These are phyloP conservation scores for Sebastes taczanowskii DNA, from an alignment of 2,797 vertebrate species.

Conservation along the genomic window DNA sequence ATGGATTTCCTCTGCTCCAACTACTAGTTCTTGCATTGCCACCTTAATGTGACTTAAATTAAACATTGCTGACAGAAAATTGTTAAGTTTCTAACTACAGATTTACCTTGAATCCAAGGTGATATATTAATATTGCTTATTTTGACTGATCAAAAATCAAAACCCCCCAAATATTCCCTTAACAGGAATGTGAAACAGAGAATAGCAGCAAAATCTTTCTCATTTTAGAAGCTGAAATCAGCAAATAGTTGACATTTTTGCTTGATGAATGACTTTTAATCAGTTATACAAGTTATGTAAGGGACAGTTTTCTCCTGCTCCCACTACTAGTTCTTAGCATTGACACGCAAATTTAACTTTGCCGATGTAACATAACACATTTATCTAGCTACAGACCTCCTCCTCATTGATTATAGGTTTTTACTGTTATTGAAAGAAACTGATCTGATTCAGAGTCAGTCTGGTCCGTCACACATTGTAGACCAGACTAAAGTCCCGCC, in stretches of 20 bases:
- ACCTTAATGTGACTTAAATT: background rate
- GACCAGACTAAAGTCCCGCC: slow-evolving; percentile 26
- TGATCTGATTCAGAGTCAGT: background rate
- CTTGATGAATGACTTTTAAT: background rate
- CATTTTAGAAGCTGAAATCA: background rate
- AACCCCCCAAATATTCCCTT: background rate
- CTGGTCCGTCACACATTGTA: background rate
- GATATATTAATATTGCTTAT: background rate
- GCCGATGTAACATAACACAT: rapidly evolving
- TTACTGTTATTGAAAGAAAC: background rate
- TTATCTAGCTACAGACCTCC: background rate
- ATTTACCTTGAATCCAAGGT: background rate
- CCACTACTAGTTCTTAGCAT: background rate
- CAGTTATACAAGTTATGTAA: background rate
- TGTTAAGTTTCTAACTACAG: background rate
- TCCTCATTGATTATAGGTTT: background rate
- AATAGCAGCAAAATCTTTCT: background rate
- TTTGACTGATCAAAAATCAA: background rate
- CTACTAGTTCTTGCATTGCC: background rate
- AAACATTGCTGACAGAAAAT: background rate
- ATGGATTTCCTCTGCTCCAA: background rate
- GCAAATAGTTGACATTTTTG: background rate
- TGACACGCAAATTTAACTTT: background rate
- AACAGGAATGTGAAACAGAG: background rate
- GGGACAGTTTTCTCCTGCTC: background rate